Conservation (phyloP, 1,140 invertebrate genomes). For the Drosophila nasuta region DNA sequence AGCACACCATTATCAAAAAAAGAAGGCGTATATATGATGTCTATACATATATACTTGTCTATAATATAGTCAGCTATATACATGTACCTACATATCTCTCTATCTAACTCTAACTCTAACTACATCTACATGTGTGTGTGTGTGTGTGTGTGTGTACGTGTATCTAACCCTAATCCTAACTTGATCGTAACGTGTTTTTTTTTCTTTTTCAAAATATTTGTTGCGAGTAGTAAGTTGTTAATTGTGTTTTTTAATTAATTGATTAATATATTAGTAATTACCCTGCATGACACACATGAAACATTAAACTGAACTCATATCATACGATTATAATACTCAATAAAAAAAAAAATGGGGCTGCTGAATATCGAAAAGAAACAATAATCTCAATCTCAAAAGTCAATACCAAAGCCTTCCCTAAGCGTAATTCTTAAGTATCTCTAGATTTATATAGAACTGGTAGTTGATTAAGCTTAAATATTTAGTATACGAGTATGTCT, state of each 20-base stretch:
- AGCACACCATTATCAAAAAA: constrained; percentile 40
- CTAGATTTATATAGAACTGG: constrained; percentile 30
- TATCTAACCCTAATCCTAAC: constrained; percentile 60
- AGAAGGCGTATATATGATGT: constrained; percentile 39
- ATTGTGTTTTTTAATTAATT: constrained; percentile 52
- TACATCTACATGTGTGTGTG: constrained; percentile 32
- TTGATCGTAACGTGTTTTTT: constrained; percentile 58
- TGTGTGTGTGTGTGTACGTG: constrained; percentile 50
- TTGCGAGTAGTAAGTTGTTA: constrained; percentile 61
- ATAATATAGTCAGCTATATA: constrained; percentile 37
- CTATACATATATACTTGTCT: constrained; percentile 38
- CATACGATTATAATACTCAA: constrained; percentile 18
- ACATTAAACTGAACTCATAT: constrained; percentile 44
- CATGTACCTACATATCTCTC: constrained; percentile 7
- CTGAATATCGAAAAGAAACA: background rate
- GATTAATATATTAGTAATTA: constrained; percentile 53
- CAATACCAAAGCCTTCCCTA: constrained; percentile 24
- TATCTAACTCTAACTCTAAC: background rate
- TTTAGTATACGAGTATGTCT: constrained; percentile 41
- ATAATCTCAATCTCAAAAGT: background rate
- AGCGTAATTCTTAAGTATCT: constrained; percentile 36
- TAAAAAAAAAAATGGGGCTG: constrained; percentile 10
- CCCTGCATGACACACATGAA: constrained; percentile 52
- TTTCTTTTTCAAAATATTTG: constrained; percentile 59
- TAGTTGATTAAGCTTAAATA: constrained; percentile 46